phyloP scores from a whole-genome alignment of 2,113 vertebrate genomes.

The Dinomys branickii region DNA sequence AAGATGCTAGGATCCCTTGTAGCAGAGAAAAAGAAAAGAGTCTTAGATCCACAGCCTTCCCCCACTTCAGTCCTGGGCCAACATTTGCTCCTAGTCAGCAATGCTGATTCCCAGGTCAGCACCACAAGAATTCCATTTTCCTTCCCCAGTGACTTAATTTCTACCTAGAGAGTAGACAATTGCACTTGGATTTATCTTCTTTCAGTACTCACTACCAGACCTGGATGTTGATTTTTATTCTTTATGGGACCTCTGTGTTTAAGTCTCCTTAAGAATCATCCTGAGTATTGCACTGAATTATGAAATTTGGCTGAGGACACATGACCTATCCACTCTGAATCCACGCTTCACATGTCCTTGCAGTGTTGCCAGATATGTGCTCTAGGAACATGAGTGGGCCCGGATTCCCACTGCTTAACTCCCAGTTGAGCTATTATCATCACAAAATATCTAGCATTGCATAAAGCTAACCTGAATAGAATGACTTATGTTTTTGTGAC shows the following conservation, averaged over 20 bases:
- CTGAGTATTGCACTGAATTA: neutral
- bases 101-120: neutral
- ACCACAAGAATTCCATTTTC: neutral
- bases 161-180: neutral
- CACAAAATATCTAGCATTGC: neutral
- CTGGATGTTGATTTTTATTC: neutral
- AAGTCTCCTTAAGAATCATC: neutral
- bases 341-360: neutral
- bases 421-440: neutral
- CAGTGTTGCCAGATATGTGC: neutral
- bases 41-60: neutral
- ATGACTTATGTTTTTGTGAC: slow-evolving; percentile 78
- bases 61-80: neutral
- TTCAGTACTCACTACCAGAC: neutral
- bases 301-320: neutral
- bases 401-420: neutral
- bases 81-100: neutral
- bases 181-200: neutral
- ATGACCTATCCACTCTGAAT: neutral
- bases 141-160: neutral
- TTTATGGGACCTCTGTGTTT: neutral
- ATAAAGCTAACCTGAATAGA: slow-evolving; percentile 72
- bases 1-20: neutral
- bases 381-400: neutral
- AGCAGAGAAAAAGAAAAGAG: neutral